These are phyloP conservation scores for Galeopterus variegatus DNA, from an alignment of 2,113 vertebrate species.

Conservation along the genomic window DNA sequence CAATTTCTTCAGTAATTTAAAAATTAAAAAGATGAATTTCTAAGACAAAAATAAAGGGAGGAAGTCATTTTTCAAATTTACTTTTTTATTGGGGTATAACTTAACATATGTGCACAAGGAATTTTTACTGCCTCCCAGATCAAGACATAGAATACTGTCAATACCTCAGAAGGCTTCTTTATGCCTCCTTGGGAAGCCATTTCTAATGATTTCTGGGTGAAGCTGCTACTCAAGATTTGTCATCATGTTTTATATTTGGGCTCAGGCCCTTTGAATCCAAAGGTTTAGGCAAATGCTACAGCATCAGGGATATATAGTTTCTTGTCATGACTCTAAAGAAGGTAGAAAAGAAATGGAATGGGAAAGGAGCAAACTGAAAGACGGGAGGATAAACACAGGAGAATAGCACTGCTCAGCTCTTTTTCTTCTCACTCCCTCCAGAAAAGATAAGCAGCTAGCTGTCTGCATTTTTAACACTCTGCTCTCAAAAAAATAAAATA, in stretches of 20 bases:
- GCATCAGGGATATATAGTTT: neutral
- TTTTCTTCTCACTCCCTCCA: neutral
- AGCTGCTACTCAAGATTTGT: neutral
- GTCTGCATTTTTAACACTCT: neutral
- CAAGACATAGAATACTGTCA: neutral
- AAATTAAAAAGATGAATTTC: neutral
- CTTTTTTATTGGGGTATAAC: neutral
- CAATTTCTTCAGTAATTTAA: neutral
- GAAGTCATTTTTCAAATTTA: neutral
- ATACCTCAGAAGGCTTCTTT: neutral
- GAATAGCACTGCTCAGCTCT: neutral
- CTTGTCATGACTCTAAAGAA: neutral
- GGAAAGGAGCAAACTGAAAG: neutral
- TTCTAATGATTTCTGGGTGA: neutral
- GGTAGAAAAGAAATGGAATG: neutral
- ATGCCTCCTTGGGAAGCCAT: neutral
- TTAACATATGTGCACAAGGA: neutral
- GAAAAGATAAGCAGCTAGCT: neutral
- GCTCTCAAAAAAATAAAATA: neutral
- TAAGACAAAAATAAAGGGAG: conserved; percentile 7
- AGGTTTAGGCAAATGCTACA: neutral
- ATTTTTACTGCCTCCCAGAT: neutral
- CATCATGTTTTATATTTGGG: neutral
- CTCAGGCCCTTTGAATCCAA: neutral
- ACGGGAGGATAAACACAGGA: neutral